Percentiles rank a stretch among this genome's conserved stretches.
phyloP scores from a whole-genome alignment of 2,888 invertebrate species.

The Eristalinus aeneus region DNA sequence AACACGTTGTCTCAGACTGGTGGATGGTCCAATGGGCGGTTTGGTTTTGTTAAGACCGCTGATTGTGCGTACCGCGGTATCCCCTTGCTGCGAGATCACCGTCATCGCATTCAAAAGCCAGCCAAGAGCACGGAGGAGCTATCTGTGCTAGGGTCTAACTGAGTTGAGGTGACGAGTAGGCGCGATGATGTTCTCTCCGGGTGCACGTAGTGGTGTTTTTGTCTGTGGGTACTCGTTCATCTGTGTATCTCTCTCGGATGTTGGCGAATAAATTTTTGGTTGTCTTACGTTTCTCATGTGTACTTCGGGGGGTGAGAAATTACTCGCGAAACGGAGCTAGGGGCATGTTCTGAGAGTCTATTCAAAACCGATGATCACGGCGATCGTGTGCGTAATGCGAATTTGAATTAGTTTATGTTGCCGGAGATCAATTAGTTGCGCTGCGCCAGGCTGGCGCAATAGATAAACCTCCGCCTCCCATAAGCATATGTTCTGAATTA shows the following conservation, averaged over 20 bases:
- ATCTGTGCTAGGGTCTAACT: constrained; percentile 37
- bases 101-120: constrained; percentile 41
- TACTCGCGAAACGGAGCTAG: neutral
- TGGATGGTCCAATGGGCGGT: constrained; percentile 61
- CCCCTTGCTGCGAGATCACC: constrained; percentile 34
- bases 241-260: constrained; percentile 38
- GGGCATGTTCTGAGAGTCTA: constrained; percentile 6
- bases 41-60: constrained; percentile 68
- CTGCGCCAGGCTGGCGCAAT: neutral
- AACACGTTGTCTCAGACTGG: constrained; percentile 67
- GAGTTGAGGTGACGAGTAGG: neutral
- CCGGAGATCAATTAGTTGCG: neutral
- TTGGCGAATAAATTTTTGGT: constrained; percentile 53
- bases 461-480: neutral
- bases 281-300: constrained; percentile 15
- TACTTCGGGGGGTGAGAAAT: constrained; percentile 43
- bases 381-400: neutral
- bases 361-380: constrained; percentile 3
- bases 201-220: constrained; percentile 22
- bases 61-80: constrained; percentile 52
- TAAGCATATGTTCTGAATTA: constrained; percentile 58
- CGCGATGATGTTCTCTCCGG: neutral
- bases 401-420: neutral
- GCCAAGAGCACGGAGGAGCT: constrained; percentile 18
- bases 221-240: neutral